Base-by-base conservation (phyloP, 2,797 vertebrate species). In the Steatocranus sp. region DNA sequence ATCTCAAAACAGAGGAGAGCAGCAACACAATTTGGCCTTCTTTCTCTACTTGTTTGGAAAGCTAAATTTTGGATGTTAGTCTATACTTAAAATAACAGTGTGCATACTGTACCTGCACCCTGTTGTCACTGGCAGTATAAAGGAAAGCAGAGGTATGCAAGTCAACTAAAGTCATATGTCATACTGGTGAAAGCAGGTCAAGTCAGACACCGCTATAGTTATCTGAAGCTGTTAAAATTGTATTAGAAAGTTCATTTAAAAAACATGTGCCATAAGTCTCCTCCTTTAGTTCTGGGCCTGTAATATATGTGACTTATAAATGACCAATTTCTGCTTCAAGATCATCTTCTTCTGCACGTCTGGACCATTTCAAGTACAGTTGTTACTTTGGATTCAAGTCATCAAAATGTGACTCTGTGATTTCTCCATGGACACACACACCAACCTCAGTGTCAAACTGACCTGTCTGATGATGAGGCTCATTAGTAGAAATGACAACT, bases 71-170 rank as follows among this genome's bases (percentile, higher is more conserved):
- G 82, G 78, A 89, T 83, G 14, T 51, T 51, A 76, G 86, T 80
- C 84, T 25, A 3, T n/a, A 41, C 82, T 78, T 75, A 85, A 91
- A 92, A 90, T 90, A 90, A 66, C 56, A 30, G 46, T 10, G 56
- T 48, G 48, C 75, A 75, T 73, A 36, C 54, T 90, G 84, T 83
- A 86, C 82, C 87, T 87, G 85, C 82, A 86, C 80, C 53, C 74
- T 86, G 89, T 88, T 82, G 85, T 87, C 88, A 83, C 18, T 86
- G 78, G 53, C 54, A 75, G 74, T 38, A 75, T 49, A 83, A 83
- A 88, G 77, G 68, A 79, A 87, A 85, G 48, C 89, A 79, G 74
- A 76, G 23, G n/a, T 61, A 38, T 78, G 79, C 48, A 79, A 78
- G 75, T 74, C 56, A 77, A 76, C 11, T 30, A 43, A 83, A 58